phyloP scores from a whole-genome alignment of 2,113 vertebrate genomes.

The Pitta sordida region DNA sequence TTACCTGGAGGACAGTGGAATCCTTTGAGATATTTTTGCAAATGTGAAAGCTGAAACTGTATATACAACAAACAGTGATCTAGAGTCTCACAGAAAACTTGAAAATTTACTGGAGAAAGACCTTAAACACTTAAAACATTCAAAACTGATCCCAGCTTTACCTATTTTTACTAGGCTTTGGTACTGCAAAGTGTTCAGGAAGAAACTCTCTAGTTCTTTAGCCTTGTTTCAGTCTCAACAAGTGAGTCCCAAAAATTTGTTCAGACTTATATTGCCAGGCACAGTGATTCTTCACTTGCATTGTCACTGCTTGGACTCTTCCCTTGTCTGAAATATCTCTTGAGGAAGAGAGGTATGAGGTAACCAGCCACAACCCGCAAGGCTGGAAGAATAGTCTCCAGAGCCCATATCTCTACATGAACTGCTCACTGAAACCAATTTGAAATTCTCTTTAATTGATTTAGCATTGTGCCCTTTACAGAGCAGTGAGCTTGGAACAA shows the following conservation, averaged over 20 bases:
- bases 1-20: neutral
- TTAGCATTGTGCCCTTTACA: neutral
- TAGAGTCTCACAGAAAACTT: neutral
- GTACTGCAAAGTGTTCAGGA: neutral
- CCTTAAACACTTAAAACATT: neutral
- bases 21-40: neutral
- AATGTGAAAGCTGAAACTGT: neutral
- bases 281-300: neutral
- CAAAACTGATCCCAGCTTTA: neutral
- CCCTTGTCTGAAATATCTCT: neutral
- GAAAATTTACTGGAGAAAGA: neutral
- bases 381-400: neutral
- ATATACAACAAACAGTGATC: neutral
- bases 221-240: neutral
- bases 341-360: neutral
- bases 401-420: neutral
- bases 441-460: neutral
- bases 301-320: neutral
- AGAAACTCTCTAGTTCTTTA: neutral
- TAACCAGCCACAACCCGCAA: neutral
- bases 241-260: neutral
- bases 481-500: neutral
- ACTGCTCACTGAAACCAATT: neutral
- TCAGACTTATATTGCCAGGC: neutral
- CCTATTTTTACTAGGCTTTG: neutral